Evolutionary conservation across 1,140 invertebrate genomes (phyloP), one percentile per base, ranked within the genome.

Genomic region (Antheraea mylitta): DNA sequence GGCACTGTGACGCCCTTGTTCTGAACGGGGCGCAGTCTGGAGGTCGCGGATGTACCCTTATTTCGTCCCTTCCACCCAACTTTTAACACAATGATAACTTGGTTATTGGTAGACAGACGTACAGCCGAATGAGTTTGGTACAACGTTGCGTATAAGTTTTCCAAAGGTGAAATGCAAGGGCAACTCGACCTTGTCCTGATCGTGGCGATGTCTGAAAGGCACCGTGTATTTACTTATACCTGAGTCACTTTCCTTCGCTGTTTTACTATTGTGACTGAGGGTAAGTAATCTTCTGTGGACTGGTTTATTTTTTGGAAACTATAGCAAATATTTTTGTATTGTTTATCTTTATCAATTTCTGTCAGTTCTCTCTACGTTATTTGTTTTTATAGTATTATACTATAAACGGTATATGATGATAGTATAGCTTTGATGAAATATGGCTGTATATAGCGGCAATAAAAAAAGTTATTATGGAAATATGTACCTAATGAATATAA

Each of bases 31-130:
- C 83, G 81, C 73, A 84, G 87, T 89, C 87, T 89, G 74, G 84
- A 89, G 87, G 85, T 86, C 85, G 81, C 74, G 73, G 80, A 85
- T 82, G 79, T 82, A 82, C 79, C 80, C 79, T 80, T 78, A 73
- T 69, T 79, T 78, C 78, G 79, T 83, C 75, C 76, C 75, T 78
- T 72, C 69, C 72, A 77, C 70, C 70, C 63, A 68, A 71, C 68
- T 76, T 77, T 74, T 67, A 70, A 65, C 67, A 68, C 71, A 66
- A 71, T 71, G 66, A 74, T 73, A 73, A 74, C 67, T 74, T 53
- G n/a, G 60, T 53, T 74, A 70, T 69, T 62, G 37, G 30, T 42
- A 36, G n/a, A 36, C 18, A 36, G 22, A 63, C 38, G 38, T 19
- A 19, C 8, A 53, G 16, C 42, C 18, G 38, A 19, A 45, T 65